Evolutionary conservation across 2,797 vertebrate genomes (phyloP), one percentile per base, ranked within the genome.

Genomic region (Siniperca undulata): DNA sequence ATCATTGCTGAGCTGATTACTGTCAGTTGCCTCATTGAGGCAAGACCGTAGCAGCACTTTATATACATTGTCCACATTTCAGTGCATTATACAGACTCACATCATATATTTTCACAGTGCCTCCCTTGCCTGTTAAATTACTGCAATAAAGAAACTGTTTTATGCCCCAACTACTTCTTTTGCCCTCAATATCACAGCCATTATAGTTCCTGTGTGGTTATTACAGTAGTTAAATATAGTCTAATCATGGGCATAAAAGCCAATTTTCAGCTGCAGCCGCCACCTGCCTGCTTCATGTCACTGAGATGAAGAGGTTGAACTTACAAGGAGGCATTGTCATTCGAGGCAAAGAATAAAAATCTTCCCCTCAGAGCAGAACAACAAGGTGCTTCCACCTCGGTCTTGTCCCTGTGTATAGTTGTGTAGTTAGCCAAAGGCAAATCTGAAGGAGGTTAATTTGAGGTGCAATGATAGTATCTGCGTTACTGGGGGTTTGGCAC

Each of bases 361-460:
- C 16, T 59, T 56, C 48, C 85, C 64, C 59, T 71, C 67, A 34
- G 50, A 84, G 59, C 64, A 60, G 52, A 55, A 69, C 67, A 68
- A 50, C 38, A 56, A 16, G 58, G 24, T 38, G 56, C 50, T 73
- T 53, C 77, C 60, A 74, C 48, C 53, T 12, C 5, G 3, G 55
- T 27, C 46, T 68, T 20, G 53, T 55, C 72, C 30, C 16, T 3
- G 20, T 64, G 64, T 71, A 2, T 11, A 52, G 48, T 71, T 55
- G n/a, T n/a, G 11, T 3, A 17, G 60, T 69, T 56, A 46, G 66
- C 81, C 70, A 74, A 69, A 79, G 76, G 76, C 60, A 27, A 36
- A 9, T 50, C 76, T 59, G 73, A 24, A 50, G 71, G 71, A 90
- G 71, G 80, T 85, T 79, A 71, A 84, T 84, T 65, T 69, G 42